Conservation (phyloP, 1,140 invertebrate genomes). For the Rhopalosiphum maidis region DNA sequence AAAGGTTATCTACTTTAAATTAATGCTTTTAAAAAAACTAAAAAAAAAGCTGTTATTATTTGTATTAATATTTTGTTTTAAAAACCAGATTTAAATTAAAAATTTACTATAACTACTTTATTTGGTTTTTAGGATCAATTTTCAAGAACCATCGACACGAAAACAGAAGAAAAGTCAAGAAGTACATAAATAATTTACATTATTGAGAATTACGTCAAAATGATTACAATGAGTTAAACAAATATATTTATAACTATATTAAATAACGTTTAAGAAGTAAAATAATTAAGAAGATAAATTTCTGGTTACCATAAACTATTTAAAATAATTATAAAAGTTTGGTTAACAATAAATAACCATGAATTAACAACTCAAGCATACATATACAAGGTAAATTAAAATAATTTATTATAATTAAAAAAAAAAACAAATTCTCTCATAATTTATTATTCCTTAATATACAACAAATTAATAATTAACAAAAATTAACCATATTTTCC, state of each 20-base stretch:
- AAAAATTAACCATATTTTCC: too few relatives aligned
- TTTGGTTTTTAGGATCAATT: background rate
- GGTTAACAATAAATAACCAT: background rate
- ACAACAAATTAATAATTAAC: background rate
- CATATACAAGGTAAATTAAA: background rate
- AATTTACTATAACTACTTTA: background rate
- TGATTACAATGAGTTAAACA: background rate
- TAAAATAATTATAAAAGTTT: background rate
- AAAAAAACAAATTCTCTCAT: background rate
- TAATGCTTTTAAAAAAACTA: too few relatives aligned
- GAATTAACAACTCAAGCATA: background rate
- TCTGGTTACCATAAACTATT: background rate
- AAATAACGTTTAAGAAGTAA: background rate
- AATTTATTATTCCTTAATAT: background rate
- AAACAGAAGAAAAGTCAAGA: background rate
- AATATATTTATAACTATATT: background rate
- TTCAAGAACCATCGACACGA: background rate
- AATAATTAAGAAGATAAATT: background rate
- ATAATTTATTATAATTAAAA: background rate
- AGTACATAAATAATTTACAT: background rate
- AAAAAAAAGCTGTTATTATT: background rate
- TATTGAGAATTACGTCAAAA: background rate
- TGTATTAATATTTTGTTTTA: background rate
- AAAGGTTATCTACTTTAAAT: too few relatives aligned
- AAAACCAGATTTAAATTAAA: background rate